Evolutionary conservation across 2,888 invertebrate species (phyloP), one percentile per base, ranked within the genome.

Genomic region (Drosophila pegasa): DNA sequence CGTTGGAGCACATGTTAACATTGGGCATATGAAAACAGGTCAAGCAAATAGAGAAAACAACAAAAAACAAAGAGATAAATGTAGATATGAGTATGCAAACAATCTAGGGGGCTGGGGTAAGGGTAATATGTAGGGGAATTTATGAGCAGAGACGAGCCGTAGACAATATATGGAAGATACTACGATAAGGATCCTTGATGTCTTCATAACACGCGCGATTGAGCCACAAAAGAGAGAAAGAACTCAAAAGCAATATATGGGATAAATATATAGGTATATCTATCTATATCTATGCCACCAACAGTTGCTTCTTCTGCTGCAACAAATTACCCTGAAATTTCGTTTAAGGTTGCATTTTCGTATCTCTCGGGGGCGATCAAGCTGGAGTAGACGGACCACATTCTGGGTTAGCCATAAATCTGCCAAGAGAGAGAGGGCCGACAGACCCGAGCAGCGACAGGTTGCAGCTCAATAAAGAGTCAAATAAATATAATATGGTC

Each of bases 131-230:
- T 38, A 33, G 48, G 54, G 57, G 58, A 41, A 54, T 65, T 70
- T 56, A 38, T 43, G 58, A 25, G 40, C 31, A 52, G 33, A 14
- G 5, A 6, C 6, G 18, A 27, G 12, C 33, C 10, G 33, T 1
- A 35, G 50, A 35, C 35, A 27, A 18, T 45, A 29, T 45, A 45
- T 45, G 45, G 16, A 22, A 16, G 45, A 27, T 33, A 9, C 5
- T 20, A n/a, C 10, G 33, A 33, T 33, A n/a, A 50, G 71, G 60
- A 64, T 57, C 56, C 56, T 63, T 80, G 82, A 85, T 75, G 86
- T 80, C 86, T 88, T 84, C 79, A 88, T 88, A 86, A 82, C 89
- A 87, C 83, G 81, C 85, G 88, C 80, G 73, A 75, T 69, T 67
- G 80, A 60, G 57, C 47, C 62, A 64, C 20, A 48, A 56, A 48